Evolutionary conservation across 2,888 invertebrate species (phyloP).

Genomic region (Endotricha flammealis): DNA sequence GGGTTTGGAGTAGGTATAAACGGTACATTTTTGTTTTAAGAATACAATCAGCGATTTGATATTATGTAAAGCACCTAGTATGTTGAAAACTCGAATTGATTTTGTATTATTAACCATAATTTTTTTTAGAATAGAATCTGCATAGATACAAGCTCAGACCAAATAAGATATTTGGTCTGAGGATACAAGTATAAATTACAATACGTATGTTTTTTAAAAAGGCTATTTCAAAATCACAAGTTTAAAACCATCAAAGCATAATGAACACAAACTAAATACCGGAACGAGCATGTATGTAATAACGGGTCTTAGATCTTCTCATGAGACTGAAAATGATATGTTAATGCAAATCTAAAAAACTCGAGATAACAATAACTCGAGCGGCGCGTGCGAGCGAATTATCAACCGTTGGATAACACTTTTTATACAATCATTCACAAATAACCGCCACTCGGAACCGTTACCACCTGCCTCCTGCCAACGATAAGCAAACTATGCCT

Average conservation of each 20-base stretch:
- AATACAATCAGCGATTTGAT: too few species aligned
- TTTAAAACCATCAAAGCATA: not conserved
- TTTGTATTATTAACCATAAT: too few species aligned
- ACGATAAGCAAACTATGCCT: constrained; percentile 14
- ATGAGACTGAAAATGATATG: constrained; percentile 17
- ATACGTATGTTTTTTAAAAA: too few species aligned
- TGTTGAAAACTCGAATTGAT: too few species aligned
- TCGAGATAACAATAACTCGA: constrained; percentile 27
- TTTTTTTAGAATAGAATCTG: too few species aligned
- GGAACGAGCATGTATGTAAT: constrained; percentile 7
- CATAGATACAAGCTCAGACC: too few species aligned
- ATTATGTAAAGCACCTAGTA: too few species aligned
- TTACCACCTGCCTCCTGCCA: constrained; percentile 60
- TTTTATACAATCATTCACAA: constrained; percentile 63
- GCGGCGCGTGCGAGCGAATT: constrained; percentile 41
- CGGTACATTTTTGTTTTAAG: too few species aligned
- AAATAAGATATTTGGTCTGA: too few species aligned
- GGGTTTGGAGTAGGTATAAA: too few species aligned
- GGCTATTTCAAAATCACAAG: not conserved
- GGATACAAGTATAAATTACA: too few species aligned
- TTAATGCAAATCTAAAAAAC: constrained; percentile 26
- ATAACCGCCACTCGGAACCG: constrained; percentile 66
- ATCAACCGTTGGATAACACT: constrained; percentile 51
- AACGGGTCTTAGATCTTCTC: constrained; percentile 14
- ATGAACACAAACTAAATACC: not conserved